Conservation (phyloP, 2,888 invertebrate genomes). For the Resseliella maxima region DNA sequence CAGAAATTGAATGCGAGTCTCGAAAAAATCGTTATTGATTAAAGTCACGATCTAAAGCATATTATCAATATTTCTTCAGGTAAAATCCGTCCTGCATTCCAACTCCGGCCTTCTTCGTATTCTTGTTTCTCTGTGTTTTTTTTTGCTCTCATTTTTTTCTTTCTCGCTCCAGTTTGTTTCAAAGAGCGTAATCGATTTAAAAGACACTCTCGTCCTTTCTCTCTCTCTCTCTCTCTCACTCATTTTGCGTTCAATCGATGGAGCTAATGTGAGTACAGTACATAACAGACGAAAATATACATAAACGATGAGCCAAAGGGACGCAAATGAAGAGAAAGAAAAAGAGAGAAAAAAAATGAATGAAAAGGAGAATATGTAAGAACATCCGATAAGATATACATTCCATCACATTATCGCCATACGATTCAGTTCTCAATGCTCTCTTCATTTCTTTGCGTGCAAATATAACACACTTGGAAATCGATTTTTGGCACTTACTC, state of each 20-base stretch:
- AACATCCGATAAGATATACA: constrained; percentile 10
- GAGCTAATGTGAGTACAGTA: background rate
- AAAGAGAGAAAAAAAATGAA: background rate
- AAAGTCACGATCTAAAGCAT: constrained; percentile 51
- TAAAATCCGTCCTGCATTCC: background rate
- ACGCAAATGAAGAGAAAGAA: constrained; percentile 5
- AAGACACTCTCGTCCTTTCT: constrained; percentile 33
- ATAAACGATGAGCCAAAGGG: background rate
- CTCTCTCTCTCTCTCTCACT: too few species aligned
- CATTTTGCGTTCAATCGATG: background rate
- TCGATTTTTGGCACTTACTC: constrained; percentile 30
- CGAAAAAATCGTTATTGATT: constrained; percentile 16
- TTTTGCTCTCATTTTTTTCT: background rate
- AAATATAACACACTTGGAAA: background rate
- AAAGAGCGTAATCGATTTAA: constrained; percentile 49
- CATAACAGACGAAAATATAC: background rate
- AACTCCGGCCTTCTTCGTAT: background rate
- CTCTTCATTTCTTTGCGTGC: background rate
- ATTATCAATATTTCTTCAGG: constrained; percentile 40
- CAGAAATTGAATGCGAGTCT: constrained; percentile 18
- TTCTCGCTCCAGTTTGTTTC: background rate
- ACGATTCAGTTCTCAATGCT: background rate
- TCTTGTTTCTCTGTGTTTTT: background rate
- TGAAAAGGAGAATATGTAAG: background rate
- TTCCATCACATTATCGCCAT: constrained; percentile 32